Conservation (phyloP, 2,113 vertebrate species). For the Hymenochirus boettgeri region DNA sequence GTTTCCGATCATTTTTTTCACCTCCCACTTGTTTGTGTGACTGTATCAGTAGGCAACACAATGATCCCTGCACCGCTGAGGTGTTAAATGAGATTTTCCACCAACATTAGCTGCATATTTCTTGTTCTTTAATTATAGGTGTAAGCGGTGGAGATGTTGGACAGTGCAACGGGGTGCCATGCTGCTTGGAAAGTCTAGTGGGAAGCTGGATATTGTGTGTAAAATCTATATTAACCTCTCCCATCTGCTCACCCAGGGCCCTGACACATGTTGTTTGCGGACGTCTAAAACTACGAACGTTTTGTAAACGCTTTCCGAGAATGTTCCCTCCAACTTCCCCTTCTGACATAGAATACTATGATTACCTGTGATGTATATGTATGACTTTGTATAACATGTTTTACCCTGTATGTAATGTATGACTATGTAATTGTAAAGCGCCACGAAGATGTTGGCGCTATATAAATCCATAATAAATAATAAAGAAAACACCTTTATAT, state of each 20-base stretch:
- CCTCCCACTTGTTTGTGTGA: too few species aligned
- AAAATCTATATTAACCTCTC: conserved; percentile 30
- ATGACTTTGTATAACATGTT: too few species aligned
- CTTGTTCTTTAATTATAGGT: conserved; percentile 29
- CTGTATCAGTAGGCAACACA: too few species aligned
- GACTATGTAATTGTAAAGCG: too few species aligned
- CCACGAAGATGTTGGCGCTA: too few species aligned
- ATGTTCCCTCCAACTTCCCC: too few species aligned
- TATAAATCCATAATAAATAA: too few species aligned
- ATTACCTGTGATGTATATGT: too few species aligned
- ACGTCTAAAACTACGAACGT: not conserved
- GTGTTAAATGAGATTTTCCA: conserved; percentile 4
- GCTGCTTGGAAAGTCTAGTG: not conserved
- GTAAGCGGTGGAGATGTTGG: conserved; percentile 22
- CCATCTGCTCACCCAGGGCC: conserved; percentile 27
- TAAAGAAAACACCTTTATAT: too few species aligned
- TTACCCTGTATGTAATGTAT: too few species aligned
- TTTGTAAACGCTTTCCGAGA: not conserved
- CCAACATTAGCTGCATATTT: not conserved
- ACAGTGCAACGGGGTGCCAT: not conserved
- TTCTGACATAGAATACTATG: too few species aligned
- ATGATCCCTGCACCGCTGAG: not conserved
- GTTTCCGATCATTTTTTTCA: too few species aligned
- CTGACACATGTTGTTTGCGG: conserved; percentile 9
- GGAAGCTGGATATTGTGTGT: conserved; percentile 9